Evolutionary conservation across 2,797 vertebrate genomes (phyloP), one percentile per base, ranked within the genome.

Genomic region (Poeciliopsis turneri): DNA sequence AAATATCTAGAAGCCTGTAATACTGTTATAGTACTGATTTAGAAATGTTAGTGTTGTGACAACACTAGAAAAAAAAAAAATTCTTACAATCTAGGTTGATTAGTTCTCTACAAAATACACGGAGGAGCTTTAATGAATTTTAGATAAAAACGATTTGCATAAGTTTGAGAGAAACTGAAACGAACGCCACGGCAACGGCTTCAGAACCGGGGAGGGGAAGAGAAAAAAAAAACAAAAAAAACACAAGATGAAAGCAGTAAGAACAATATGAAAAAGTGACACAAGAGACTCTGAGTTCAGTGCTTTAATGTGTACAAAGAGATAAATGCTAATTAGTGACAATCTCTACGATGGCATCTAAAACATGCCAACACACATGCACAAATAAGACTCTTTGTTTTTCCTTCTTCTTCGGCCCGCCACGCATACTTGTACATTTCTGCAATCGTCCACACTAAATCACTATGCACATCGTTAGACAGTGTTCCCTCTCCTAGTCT

Each of bases 241-340:
- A 41, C 39, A 20, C 4, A 74, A 83, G 41, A 78, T 61, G 20
- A 43, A 45, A 36, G 45, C 78, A 75, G 8, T 64, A 68, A 68
- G 20, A 68, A 68, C 33, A 23, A 39, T 39, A 39, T 23, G 9
- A 86, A 9, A 82, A 75, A 80, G 66, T 18, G 51, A 84, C 49
- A 74, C 16, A 6, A 76, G 57, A 86, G 70, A 76, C 12, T 0
- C 82, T 92, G 15, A 86, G 78, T 78, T 90, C n/a, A 78, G 90
- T 89, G 85, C 82, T 94, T 95, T 95, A 94, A 92, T 94, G 93
- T 49, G 83, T 92, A 93, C 90, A 95, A 93, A 93, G 85, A 93
- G 87, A 92, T 91, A 90, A 92, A 94, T 91, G 90, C 89, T 89
- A 77, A 89, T 90, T 82, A 88, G 86, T 85, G 90, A 93, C 85